A percentile compares a stretch with the other conserved stretches of the same genome.
phyloP scores from a whole-genome alignment of 2,797 vertebrate genomes.

The Capromys pilorides region DNA sequence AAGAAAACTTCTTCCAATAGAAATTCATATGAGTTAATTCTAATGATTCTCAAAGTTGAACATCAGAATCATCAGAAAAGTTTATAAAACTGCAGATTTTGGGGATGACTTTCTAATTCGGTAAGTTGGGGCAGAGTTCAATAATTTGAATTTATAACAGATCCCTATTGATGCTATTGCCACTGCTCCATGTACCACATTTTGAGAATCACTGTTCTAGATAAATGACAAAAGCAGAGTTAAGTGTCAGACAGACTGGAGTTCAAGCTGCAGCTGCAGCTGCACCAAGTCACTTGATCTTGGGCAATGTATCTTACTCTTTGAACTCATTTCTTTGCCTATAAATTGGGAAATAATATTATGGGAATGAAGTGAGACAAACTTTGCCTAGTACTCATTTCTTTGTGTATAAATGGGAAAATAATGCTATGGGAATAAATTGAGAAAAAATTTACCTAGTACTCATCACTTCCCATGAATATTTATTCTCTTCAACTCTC shows the following conservation, averaged over 20 bases:
- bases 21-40: not conserved
- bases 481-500: not conserved
- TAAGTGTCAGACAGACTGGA: not conserved
- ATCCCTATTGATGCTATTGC: not conserved
- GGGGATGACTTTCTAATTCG: not conserved
- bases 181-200: not conserved
- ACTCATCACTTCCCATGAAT: not conserved
- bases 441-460: not conserved
- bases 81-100: not conserved
- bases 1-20: not conserved
- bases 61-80: not conserved
- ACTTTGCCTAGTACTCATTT: not conserved
- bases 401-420: not conserved
- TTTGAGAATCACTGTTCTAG: not conserved
- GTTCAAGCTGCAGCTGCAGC: not conserved
- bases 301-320: not conserved
- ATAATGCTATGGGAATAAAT: fast-evolving
- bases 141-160: not conserved
- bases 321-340: not conserved
- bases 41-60: fast-evolving
- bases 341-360: not conserved
- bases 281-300: not conserved
- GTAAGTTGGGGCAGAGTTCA: not conserved
- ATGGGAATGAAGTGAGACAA: not conserved
- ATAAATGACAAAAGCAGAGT: not conserved